Conservation (phyloP, 2,888 invertebrate species). For the Protonemura montana region DNA sequence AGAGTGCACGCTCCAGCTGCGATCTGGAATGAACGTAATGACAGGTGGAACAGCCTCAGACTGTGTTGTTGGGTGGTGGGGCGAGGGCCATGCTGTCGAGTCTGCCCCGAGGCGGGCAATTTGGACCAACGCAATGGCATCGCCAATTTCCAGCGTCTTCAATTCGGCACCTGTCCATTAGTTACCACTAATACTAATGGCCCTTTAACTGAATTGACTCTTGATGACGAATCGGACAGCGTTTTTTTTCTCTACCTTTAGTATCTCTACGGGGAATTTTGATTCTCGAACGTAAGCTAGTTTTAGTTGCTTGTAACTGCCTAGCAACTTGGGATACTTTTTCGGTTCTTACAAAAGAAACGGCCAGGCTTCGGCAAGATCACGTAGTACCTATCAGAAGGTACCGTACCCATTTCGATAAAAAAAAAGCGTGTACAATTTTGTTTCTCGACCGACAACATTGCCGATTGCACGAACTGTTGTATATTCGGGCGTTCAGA, state of each 20-base stretch:
- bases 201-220: background rate
- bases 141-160: background rate
- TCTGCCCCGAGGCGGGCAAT: background rate
- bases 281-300: background rate
- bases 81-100: background rate
- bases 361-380: background rate
- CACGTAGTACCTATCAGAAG: background rate
- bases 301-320: background rate
- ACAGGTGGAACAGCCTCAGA: constrained; percentile 19
- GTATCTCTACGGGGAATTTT: background rate
- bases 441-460: background rate
- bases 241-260: background rate
- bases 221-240: background rate
- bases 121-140: constrained; percentile 18
- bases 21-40: constrained; percentile 27
- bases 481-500: too few species aligned
- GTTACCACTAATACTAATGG: background rate
- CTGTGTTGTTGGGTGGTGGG: background rate
- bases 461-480: background rate
- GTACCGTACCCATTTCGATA: background rate
- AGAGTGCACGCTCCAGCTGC: constrained; percentile 21
- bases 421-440: background rate
- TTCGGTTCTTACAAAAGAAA: background rate
- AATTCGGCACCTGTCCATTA: constrained; percentile 24
- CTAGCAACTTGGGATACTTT: background rate